Evolutionary conservation across 2,888 invertebrate genomes (phyloP), one percentile per base, ranked within the genome.

Genomic region (Phengaris arion): DNA sequence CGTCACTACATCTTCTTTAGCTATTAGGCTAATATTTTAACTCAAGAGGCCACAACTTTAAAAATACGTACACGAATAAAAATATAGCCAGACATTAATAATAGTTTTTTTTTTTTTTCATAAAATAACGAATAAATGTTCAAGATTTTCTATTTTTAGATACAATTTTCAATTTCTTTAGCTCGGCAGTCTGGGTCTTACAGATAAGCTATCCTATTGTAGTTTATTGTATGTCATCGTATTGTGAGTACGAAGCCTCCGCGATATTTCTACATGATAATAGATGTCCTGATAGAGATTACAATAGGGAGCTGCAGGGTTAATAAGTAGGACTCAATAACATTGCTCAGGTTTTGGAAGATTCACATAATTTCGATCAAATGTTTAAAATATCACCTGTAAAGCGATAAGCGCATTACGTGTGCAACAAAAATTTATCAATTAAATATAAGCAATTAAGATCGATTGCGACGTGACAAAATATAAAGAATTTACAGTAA

Each of bases 201-300:
- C 64, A 64, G 64, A 64, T 64, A 64, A 64, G 64, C 12, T 64
- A 12, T 64, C 35, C 64, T 64, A 64, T 64, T 64, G 64, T 64
- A 45, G 64, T 64, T 64, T 64, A 64, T 64, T 64, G 64, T 64
- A 64, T 12, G 64, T 64, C 64, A 64, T 64, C 64, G 64, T 45
- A 64, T 64, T 64, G 64, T 64, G 64, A 45, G 64, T 45, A 64
- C 64, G 45, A 45, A 64, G 64, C 35, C 64, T 64, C 10, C 64
- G 35, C 35, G 64, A 64, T 45, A 64, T 64, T 64, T 64, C 64
- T 64, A 64, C 64, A 64, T 64, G 64, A 64, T 64, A 64, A 64
- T 64, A 45, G 35, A 22, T 22, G 59, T 59, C 59, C 59, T 59
- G 64, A 64, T 64, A 35, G 5, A 45, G 35, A 64, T 64, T 12